Evolutionary conservation across 2,797 vertebrate genomes (phyloP).

Genomic region (Propithecus perrieri): DNA sequence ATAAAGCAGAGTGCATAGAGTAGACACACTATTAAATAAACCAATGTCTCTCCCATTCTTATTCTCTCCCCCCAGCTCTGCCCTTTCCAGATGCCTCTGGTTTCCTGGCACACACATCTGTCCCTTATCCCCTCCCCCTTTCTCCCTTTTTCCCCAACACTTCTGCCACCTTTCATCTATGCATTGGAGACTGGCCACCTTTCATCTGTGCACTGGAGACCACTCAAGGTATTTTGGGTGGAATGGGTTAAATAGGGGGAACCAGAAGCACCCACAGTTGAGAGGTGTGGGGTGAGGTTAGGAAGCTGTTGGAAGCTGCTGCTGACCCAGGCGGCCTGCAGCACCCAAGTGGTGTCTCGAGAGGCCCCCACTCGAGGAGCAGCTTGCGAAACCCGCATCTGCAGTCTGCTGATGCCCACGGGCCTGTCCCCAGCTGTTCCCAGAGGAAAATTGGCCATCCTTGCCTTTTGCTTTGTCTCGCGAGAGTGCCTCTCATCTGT

Average conservation of each 20-base stretch:
- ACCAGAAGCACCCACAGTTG: accelerated
- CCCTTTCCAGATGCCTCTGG: background rate
- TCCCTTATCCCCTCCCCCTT: background rate
- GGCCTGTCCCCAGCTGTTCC: background rate
- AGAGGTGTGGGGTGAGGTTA: background rate
- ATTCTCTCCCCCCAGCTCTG: background rate
- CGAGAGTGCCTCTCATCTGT: background rate
- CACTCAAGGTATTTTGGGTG: too few relatives aligned
- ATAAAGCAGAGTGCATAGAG: background rate
- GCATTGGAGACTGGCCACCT: background rate
- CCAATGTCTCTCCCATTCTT: background rate
- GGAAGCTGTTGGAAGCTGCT: background rate
- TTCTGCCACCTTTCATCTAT: background rate
- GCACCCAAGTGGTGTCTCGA: background rate
- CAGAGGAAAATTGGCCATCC: background rate
- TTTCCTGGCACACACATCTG: background rate
- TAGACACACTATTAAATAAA: background rate
- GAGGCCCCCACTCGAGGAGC: background rate
- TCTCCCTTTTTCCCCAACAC: too few relatives aligned
- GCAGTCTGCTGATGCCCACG: background rate
- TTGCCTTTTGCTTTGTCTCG: background rate
- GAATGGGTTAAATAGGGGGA: too few relatives aligned
- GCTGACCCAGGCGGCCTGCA: background rate
- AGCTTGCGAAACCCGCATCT: background rate
- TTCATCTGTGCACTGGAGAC: background rate